Evolutionary conservation across 2,113 vertebrate species (phyloP), one percentile per base, ranked within the genome.

Genomic region (Limnothrissa miodon): DNA sequence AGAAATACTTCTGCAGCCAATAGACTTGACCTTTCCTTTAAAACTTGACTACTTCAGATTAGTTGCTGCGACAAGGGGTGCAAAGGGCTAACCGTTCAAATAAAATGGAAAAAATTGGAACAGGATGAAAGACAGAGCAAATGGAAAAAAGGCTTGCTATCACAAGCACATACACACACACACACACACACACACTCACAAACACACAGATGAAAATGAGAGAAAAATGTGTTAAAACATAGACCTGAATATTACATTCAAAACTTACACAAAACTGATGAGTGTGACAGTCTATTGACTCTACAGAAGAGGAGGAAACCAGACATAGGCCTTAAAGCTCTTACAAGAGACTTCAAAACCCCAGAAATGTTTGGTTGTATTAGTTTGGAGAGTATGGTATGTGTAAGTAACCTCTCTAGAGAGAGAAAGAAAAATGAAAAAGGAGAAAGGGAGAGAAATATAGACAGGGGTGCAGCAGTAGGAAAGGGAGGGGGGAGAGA

Each of bases 11-110:
- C 90, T 88, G 87, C 70, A 39, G 89, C 86, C 84, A 89, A 89
- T 88, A 86, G 80, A 84, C 80, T 85, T 92, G 92, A 94, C 91
- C 93, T 93, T 94, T 87, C 48, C 87, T 92, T 93, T 90, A 87
- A 90, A 93, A 91, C 89, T 91, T 91, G 84, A 90, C 81, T 85
- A 85, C 86, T 92, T 90, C 88, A 91, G 90, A 92, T 93, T 88
- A 92, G 89, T 44, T 53, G 81, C 80, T 80, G 84, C 88, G 89
- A 88, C 83, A 45, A 87, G 78, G 66, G 25, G 66, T 74, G 66
- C 13, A 11, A 66, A 33, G 59, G 85, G 88, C 78, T 88, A 90
- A 93, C 90, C 81, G 85, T 66, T 85, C 78, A 87, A 74, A 87
- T 85, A 88, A 90, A 90, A 83, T 86, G 80, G n/a, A n/a, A n/a